Conservation (phyloP, 2,888 invertebrate genomes). For the Acronicta aceris region DNA sequence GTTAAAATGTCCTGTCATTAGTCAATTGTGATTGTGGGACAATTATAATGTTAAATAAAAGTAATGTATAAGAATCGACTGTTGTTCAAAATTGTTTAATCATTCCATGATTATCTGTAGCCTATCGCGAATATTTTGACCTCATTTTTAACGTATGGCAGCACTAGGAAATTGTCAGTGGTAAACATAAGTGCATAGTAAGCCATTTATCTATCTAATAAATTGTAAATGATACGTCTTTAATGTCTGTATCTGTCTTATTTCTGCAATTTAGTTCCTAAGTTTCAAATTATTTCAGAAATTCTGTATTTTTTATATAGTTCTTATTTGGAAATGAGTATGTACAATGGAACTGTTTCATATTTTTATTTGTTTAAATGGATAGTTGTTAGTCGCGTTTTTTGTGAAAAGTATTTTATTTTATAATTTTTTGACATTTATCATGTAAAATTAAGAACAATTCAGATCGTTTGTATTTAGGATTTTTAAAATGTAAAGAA, state of each 20-base stretch:
- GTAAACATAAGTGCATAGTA: constrained; percentile 33
- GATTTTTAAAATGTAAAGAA: constrained; percentile 16
- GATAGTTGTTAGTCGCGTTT: constrained; percentile 11
- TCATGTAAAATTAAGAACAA: constrained; percentile 20
- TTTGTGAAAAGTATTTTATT: not conserved
- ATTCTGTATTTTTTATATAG: constrained; percentile 9
- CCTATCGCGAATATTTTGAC: constrained; percentile 1
- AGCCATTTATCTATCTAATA: constrained; percentile 31
- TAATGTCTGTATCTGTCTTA: constrained; percentile 18
- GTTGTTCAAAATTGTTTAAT: constrained; percentile 26
- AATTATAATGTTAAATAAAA: constrained; percentile 31
- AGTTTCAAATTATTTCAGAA: constrained; percentile 32
- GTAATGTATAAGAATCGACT: constrained; percentile 24
- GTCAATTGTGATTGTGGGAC: constrained; percentile 40
- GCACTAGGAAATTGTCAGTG: constrained; percentile 42
- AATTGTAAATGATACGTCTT: constrained; percentile 15
- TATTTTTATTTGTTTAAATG: constrained; percentile 11
- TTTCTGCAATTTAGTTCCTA: constrained; percentile 26
- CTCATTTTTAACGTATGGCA: constrained; percentile 32
- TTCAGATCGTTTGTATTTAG: constrained; percentile 8
- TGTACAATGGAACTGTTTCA: not conserved
- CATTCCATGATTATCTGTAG: constrained; percentile 41
- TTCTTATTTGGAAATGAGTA: constrained; percentile 12
- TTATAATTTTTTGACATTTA: constrained; percentile 7
- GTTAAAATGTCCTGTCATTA: constrained; percentile 22